Conservation (phyloP, 1,140 invertebrate species). For the Drosophila leontia region DNA sequence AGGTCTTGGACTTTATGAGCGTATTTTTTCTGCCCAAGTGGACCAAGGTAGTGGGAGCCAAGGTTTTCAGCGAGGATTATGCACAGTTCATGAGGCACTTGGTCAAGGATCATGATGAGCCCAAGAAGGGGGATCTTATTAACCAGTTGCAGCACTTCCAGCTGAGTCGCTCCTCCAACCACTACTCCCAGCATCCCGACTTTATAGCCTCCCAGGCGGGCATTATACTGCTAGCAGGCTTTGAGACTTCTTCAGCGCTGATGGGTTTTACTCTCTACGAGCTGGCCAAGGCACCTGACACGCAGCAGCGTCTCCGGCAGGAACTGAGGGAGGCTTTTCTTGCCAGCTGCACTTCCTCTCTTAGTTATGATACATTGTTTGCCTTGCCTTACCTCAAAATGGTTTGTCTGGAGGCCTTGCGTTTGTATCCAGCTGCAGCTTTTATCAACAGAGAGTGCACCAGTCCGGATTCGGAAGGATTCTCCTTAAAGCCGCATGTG, state of each 20-base stretch:
- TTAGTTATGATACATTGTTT: conserved; percentile 83
- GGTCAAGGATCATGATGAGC: conserved; percentile 19
- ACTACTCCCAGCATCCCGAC: conserved; percentile 85
- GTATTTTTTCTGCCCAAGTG: conserved; percentile 85
- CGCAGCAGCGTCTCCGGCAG: conserved; percentile 86
- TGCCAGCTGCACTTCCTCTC: conserved; percentile 48
- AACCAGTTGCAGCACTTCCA: conserved; percentile 85
- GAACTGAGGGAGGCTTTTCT: conserved; percentile 85
- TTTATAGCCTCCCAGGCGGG: conserved; percentile 88
- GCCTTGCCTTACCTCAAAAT: conserved; percentile 85
- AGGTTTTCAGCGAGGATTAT: conserved; percentile 65
- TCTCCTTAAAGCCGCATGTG: conserved; percentile 50
- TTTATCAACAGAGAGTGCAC: conserved; percentile 86
- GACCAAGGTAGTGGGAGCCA: conserved; percentile 51
- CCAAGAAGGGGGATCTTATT: conserved; percentile 83
- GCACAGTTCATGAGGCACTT: conserved; percentile 70
- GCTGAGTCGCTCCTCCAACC: conserved; percentile 26
- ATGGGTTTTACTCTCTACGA: conserved; percentile 86
- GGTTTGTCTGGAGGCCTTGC: conserved; percentile 86
- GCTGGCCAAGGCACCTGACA: conserved; percentile 86
- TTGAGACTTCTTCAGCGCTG: conserved; percentile 88
- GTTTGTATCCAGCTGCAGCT: conserved; percentile 87
- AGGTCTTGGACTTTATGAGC: conserved; percentile 75
- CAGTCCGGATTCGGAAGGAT: conserved; percentile 23
- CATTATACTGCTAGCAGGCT: conserved; percentile 88